phyloP scores from a whole-genome alignment of 2,888 invertebrate genomes.

The Pollenia angustigena region DNA sequence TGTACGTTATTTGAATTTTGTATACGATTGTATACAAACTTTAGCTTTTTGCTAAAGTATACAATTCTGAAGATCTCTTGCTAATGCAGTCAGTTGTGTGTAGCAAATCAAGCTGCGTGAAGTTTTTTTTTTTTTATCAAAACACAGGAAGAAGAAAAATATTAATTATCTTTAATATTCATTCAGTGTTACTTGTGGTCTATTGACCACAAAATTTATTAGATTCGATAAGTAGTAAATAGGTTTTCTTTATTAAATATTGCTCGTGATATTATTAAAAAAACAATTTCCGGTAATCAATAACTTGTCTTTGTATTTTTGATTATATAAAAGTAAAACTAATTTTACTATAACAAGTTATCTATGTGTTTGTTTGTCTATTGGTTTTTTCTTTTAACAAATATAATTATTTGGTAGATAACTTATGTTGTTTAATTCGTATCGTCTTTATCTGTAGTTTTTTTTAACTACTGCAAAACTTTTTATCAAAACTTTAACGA shows the following conservation, averaged over 20 bases:
- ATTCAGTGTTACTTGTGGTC: not conserved
- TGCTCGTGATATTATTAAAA: not conserved
- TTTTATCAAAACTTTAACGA: not conserved
- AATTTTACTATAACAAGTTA: too few species aligned
- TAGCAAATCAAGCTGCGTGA: not conserved
- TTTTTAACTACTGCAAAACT: constrained; percentile 9
- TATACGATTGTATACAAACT: too few species aligned
- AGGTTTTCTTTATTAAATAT: not conserved
- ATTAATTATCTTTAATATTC: constrained; percentile 31
- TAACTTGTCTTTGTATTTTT: not conserved
- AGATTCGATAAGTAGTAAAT: not conserved
- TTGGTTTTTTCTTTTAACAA: too few species aligned
- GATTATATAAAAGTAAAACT: too few species aligned
- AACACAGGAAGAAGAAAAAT: not conserved
- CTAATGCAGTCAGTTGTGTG: not conserved
- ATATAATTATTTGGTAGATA: too few species aligned
- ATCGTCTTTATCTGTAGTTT: not conserved
- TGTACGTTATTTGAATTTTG: constrained; percentile 21
- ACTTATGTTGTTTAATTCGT: not conserved
- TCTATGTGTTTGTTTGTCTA: too few species aligned
- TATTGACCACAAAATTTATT: constrained; percentile 8
- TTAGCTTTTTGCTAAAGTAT: not conserved
- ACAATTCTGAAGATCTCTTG: not conserved
- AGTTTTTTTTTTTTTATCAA: not conserved
- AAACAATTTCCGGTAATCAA: constrained; percentile 6